Base-by-base conservation (phyloP, 1,140 invertebrate genomes). In the Lasioglossum baleicum region DNA sequence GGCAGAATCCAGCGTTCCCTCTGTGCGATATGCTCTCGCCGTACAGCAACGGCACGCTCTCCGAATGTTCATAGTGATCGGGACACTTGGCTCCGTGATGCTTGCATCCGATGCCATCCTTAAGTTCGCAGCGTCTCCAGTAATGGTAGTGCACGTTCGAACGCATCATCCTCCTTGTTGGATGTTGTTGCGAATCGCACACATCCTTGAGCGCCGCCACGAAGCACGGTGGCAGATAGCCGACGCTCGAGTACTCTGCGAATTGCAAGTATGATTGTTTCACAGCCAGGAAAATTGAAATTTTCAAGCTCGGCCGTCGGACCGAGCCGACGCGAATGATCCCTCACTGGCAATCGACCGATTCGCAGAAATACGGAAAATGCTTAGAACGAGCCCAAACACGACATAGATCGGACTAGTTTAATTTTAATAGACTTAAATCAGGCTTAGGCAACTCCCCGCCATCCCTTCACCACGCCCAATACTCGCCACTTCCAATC, bases 31-130 rank as follows among this genome's bases (percentile, higher is more conserved):
- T 35, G 20, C 13, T 56, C 13, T 80, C 68, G 22, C 3, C 11
- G 0, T 63, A n/a, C 22, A 86, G 69, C 31, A 86, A 66, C 8
- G 84, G 84, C 63, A 83, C 53, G 3, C 72, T 86, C 22, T 86
- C 84, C 20, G 76, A 80, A 75, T 69, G 75, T 42, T 42, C 60
- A 11, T 26, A 40, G 35, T 48, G 26, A 66, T 70, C 74, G 11
- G 20, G 40, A 58, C 64, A 61, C 31, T 68, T 60, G 48, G n/a
- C 61, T 40, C 31, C 35, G 22, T 31, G 70, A 20, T 40, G 44
- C 22, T 42, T 22, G 63, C 13, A 51, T 15, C 68, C 20, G n/a
- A 20, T 17, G 60, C 6, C 35, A 44, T 70, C 51, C 40, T 61
- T 61, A 26, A 44, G 56, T 65, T 17, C 60, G 40, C 56, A 51